phyloP scores from a whole-genome alignment of 2,888 invertebrate species.

The Netelia melanura region DNA sequence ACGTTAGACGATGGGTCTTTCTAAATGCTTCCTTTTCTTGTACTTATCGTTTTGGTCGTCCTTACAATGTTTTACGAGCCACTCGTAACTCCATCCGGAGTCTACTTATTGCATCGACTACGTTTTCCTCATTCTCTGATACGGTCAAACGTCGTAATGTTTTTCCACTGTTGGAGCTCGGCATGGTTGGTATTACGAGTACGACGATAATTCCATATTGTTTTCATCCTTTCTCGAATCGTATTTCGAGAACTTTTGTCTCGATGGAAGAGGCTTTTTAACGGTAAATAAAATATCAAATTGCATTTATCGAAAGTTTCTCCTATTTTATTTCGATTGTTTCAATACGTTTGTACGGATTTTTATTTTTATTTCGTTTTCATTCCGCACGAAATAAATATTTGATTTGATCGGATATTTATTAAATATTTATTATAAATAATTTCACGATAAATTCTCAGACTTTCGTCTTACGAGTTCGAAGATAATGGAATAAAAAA shows the following conservation, averaged over 20 bases:
- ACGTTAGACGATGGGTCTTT: background rate
- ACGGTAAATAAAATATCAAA: background rate
- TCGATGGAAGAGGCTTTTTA: background rate
- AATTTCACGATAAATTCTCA: background rate
- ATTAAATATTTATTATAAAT: background rate
- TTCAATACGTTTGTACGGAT: background rate
- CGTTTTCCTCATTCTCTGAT: slow-evolving; percentile 24
- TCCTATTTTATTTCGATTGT: background rate
- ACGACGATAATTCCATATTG: slow-evolving; percentile 17
- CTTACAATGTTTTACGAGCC: slow-evolving; percentile 38
- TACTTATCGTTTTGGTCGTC: slow-evolving; percentile 45
- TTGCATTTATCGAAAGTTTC: slow-evolving; percentile 25
- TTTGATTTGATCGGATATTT: background rate
- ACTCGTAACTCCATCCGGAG: slow-evolving; percentile 22
- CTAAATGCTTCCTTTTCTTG: background rate
- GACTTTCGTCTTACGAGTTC: background rate
- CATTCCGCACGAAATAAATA: background rate
- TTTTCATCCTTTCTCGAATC: slow-evolving; percentile 8
- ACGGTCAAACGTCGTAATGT: slow-evolving; percentile 15
- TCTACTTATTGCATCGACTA: slow-evolving; percentile 31
- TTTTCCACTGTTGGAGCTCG: slow-evolving; percentile 9
- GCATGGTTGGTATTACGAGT: background rate
- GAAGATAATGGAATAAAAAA: background rate
- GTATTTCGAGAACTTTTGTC: background rate
- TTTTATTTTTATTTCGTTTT: background rate